Evolutionary conservation across 1,140 invertebrate genomes (phyloP).

Genomic region (Drosophila funebris): DNA sequence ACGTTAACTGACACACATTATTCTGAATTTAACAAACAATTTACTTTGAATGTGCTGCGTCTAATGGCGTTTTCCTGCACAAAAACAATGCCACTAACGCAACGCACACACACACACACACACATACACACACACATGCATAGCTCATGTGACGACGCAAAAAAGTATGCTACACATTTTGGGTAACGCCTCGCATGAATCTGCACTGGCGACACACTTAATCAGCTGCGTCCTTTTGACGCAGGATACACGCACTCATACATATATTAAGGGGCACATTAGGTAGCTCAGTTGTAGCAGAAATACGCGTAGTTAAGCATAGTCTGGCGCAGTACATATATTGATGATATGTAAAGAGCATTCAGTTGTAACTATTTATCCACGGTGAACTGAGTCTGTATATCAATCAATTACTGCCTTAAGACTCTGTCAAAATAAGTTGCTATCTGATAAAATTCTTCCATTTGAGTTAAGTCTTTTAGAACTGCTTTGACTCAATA

Average conservation of each 20-base stretch:
- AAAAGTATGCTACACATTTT: slow-evolving; percentile 33
- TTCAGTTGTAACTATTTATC: too few relatives aligned
- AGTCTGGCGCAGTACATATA: too few relatives aligned
- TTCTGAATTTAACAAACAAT: slow-evolving; percentile 82
- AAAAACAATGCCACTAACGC: slow-evolving; percentile 59
- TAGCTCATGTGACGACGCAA: slow-evolving; percentile 8
- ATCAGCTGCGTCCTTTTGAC: slow-evolving; percentile 28
- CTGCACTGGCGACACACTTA: slow-evolving; percentile 33
- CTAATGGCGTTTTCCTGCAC: slow-evolving; percentile 65
- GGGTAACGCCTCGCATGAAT: slow-evolving; percentile 24
- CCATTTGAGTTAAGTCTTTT: too few relatives aligned
- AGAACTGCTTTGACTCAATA: too few relatives aligned
- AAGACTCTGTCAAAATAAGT: too few relatives aligned
- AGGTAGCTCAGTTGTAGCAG: slow-evolving; percentile 6
- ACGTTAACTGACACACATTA: slow-evolving; percentile 81
- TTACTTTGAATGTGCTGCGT: slow-evolving; percentile 77
- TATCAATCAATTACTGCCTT: too few relatives aligned
- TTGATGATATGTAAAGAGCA: too few relatives aligned
- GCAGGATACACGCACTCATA: not conserved
- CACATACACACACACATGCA: slow-evolving; percentile 31
- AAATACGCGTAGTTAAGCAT: too few relatives aligned
- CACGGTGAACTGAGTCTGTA: too few relatives aligned
- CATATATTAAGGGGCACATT: slow-evolving; percentile 14
- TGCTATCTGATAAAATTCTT: too few relatives aligned
- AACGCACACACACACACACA: slow-evolving; percentile 25